Base-by-base conservation (phyloP, 2,888 invertebrate species). In the Adela reaumurella region DNA sequence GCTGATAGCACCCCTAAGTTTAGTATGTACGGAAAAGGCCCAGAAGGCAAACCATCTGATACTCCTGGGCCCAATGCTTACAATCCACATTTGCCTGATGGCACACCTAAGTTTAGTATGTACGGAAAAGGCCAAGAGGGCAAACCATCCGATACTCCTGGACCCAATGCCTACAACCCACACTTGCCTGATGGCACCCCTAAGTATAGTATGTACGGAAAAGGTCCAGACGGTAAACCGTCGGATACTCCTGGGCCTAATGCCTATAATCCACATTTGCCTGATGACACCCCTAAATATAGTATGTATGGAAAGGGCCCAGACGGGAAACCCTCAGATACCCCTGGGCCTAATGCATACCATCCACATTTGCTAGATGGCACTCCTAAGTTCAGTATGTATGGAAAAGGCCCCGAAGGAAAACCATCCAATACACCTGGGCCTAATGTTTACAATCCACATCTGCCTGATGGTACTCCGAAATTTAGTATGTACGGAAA, bases 251-350 rank as follows among this genome's bases (percentile, higher is more conserved):
- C 84, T 63, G 83, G 83, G 82, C 81, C 83, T 42, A 70, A 81
- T 43, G 59, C 77, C 19, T 81, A 81, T 57, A 55, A 55, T 18
- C 70, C 81, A 20, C 83, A 83, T 53, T 83, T 83, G 54, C 59
- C 59, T 17, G 67, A 70, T 55, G 53, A 8, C 3, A 17, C 81
- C 29, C 85, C 85, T 29, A 78, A 81, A 55, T 86, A 81, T 60
- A 84, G 86, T 46, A 87, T 89, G 57, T 86, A 86, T 53, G 76
- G 83, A 51, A 88, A 85, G 65, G 81, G 83, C 47, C 81, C 77
- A n/a, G 58, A 62, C 44, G 48, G 54, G 14, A 80, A 74, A 54
- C 55, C 66, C 17, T 64, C 57, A 19, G 60, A 68, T 47, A 56
- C 59, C 16, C 86, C 87, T 1, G 83, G 81, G 6, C 80, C 81